phyloP scores from a whole-genome alignment of 2,113 vertebrate genomes.

The Tupaia chinensis region DNA sequence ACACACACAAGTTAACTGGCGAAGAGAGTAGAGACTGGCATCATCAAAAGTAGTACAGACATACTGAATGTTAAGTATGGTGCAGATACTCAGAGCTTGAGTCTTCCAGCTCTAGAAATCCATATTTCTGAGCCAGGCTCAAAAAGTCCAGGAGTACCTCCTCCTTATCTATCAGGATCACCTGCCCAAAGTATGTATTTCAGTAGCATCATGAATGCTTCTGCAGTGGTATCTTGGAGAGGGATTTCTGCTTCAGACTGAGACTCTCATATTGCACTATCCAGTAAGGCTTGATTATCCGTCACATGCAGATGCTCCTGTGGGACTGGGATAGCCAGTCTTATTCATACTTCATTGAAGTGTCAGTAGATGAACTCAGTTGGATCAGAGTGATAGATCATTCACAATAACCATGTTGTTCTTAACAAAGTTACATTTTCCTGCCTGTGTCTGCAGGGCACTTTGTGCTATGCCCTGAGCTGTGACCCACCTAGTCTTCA shows the following conservation, averaged over 20 bases:
- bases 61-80: conserved; percentile 96
- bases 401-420: conserved; percentile 96
- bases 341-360: conserved; percentile 98
- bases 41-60: conserved; percentile 98
- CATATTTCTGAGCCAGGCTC: conserved; percentile 97
- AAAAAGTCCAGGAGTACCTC: conserved; percentile 97
- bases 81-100: conserved; percentile 97
- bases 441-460: conserved; percentile 95
- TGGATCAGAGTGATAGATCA: conserved; percentile 98
- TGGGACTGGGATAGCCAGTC: conserved; percentile 99
- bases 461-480: too few relatives aligned
- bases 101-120: conserved; percentile 97
- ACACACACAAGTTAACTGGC: conserved; percentile 94
- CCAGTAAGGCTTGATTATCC: conserved; percentile 96
- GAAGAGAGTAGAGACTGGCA: conserved; percentile 97
- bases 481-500: too few relatives aligned
- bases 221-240: conserved; percentile 95
- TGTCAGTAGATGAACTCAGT: conserved; percentile 99
- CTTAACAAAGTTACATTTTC: conserved; percentile 98
- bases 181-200: conserved; percentile 98
- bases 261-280: conserved; percentile 98
- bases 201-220: conserved; percentile 97
- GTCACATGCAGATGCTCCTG: conserved; percentile 96
- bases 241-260: conserved; percentile 96
- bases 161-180: conserved; percentile 95